Conservation (phyloP, 1,140 invertebrate species). For the Drosophila neocordata region DNA sequence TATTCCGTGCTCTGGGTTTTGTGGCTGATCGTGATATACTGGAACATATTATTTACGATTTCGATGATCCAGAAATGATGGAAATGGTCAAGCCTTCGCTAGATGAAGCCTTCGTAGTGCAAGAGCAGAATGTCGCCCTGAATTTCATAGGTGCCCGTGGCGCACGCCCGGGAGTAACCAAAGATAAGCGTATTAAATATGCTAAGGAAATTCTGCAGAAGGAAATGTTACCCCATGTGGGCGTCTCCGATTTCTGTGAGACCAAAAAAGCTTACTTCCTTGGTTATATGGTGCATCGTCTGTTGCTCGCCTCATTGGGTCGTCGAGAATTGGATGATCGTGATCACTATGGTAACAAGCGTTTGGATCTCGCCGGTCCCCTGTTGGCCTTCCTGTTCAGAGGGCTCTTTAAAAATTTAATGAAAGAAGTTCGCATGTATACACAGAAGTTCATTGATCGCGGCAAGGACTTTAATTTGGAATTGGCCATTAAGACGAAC, state of each 20-base stretch:
- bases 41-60: slow-evolving; percentile 99
- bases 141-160: slow-evolving; percentile 99
- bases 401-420: slow-evolving; percentile 95
- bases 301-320: slow-evolving; percentile 96
- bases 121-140: slow-evolving; percentile 98
- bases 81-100: slow-evolving; percentile 99
- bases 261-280: slow-evolving; percentile 99
- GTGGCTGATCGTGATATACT: slow-evolving; percentile 99
- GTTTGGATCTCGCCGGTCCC: slow-evolving; percentile 98
- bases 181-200: slow-evolving; percentile 99
- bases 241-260: slow-evolving; percentile 99
- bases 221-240: slow-evolving; percentile 99
- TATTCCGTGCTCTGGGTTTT: slow-evolving; percentile 98
- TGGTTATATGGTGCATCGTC: slow-evolving; percentile 99
- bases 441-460: slow-evolving; percentile 99
- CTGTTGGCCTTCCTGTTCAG: slow-evolving; percentile 97
- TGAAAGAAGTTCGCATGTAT: slow-evolving; percentile 98
- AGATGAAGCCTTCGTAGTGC: slow-evolving; percentile 99
- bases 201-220: slow-evolving; percentile 99
- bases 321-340: slow-evolving; percentile 98
- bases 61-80: slow-evolving; percentile 99
- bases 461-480: slow-evolving; percentile 98
- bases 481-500: slow-evolving; percentile 98
- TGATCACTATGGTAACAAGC: slow-evolving; percentile 99
- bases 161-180: slow-evolving; percentile 97